Evolutionary conservation across 2,797 vertebrate species (phyloP), one percentile per base, ranked within the genome.

Genomic region (Luscinia luscinia): DNA sequence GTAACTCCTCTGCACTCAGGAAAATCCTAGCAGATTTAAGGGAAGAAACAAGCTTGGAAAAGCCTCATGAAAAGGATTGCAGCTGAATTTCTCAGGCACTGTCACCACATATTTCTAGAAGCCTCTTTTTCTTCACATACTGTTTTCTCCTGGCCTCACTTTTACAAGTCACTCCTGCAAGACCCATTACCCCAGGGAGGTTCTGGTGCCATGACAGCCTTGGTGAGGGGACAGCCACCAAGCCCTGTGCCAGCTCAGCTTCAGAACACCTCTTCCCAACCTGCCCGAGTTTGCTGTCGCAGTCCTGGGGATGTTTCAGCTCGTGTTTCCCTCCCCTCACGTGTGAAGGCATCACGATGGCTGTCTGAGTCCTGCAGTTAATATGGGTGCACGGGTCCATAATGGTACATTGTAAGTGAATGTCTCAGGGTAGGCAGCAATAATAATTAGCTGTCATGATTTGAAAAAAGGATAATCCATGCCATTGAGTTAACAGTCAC

Each of bases 371-470:
- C 93, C 93, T 96, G 82, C 81, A 45, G 92, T 72, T 97, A 95
- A 97, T 95, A 84, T 83, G 95, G 93, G 93, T 92, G 89, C 81
- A 4, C 34, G 4, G 55, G 96, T 91, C 95, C 96, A 96, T 96
- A 96, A 96, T 96, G 95, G 97, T 79, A 89, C 95, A 84, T 92
- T 64, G 77, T 96, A 96, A 95, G 91, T 84, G 89, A 96, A 75
- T 89, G 95, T 95, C 96, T 97, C 88, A 54, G 88, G 87, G 89
- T 97, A 97, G 96, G 95, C 96, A 97, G 96, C 96, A 96, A 96
- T 97, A 97, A 97, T 98, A 98, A 98, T 98, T 97, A 98, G 97
- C 96, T 98, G 98, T 97, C 97, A 97, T 38, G 68, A 98, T 95
- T 97, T 96, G 91, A 96, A 95, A 95, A 95, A 97, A 96, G 96